These are phyloP conservation scores for Malachius bipustulatus DNA, from an alignment of 2,888 invertebrate species.

Conservation along the genomic window DNA sequence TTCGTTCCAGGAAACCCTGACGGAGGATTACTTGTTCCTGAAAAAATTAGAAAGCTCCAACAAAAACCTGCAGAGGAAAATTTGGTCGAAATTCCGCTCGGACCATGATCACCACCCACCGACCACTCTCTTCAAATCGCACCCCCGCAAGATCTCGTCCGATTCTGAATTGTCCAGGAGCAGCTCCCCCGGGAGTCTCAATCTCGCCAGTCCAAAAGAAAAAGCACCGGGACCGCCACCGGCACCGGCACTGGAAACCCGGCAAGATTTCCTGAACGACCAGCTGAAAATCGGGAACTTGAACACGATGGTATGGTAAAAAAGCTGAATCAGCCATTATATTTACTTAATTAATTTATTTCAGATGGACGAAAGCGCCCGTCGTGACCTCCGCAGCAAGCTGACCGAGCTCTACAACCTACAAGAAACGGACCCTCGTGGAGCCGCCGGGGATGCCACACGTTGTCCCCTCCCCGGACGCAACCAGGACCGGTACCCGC, in stretches of 20 bases:
- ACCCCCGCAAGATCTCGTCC: neutral
- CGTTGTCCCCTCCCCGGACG: neutral
- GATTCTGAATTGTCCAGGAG: neutral
- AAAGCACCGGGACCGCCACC: no score
- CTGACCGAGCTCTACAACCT: neutral
- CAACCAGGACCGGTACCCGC: neutral
- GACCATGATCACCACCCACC: neutral
- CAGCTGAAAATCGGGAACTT: no score
- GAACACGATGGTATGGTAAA: no score
- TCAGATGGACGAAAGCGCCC: no score
- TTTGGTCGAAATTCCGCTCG: conserved; percentile 1
- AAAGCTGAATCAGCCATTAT: no score
- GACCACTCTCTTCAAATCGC: neutral
- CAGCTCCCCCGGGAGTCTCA: neutral
- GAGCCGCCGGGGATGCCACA: neutral
- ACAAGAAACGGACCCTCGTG: neutral
- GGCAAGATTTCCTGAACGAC: no score
- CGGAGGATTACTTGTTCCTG: neutral
- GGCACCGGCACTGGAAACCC: no score
- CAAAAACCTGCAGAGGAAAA: neutral
- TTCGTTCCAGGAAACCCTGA: neutral
- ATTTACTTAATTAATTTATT: no score
- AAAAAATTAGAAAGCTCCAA: neutral
- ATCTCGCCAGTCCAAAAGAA: no score
- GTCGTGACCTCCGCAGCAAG: no score